Evolutionary conservation across 2,113 vertebrate species (phyloP), one percentile per base, ranked within the genome.

Genomic region (Rhegmatorhina hoffmannsi): DNA sequence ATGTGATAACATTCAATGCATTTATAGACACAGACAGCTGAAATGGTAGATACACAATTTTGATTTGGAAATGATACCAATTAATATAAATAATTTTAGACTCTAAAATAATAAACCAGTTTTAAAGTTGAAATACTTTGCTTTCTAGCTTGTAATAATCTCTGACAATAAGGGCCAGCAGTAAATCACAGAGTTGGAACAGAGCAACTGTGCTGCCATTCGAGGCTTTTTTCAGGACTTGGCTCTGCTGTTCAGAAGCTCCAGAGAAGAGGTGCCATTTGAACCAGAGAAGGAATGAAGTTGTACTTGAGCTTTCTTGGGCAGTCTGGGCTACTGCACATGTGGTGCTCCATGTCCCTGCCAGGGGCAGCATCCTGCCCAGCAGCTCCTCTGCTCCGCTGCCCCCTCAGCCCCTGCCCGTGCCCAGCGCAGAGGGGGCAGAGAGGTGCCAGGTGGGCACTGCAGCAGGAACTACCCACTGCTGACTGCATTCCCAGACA

Each of bases 401-500:
- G 40, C 4, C 40, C 11, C 40, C 40, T 5, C 40, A 40, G 40
- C 40, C 40, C 40, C 40, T 40, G 40, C 40, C 38, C 10, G 38
- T 40, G 38, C 38, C 40, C 11, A 40, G 40, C 40, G 13, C 40
- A 40, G 40, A 40, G 40, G 13, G 40, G 40, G 40, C 38, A 73
- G 49, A 84, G n/a, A 55, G 60, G 14, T 67, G 73, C 49, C 93
- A 94, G 93, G 90, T 72, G 79, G 76, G 26, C 60, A 29, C 90
- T 93, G 84, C 85, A 92, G 52, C 82, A 94, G 38, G 64, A 86
- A 90, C 83, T 81, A 86, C 73, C 64, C 86, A 76, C 76, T 84
- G 85, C 82, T 74, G 75, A 78, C 84, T 85, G 84, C 56, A 20
- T 63, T 92, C 90, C 76, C 88, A 95, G 92, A 90, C 83, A 77